phyloP scores from a whole-genome alignment of 2,888 invertebrate genomes.

The Trichogramma dendrolimi region DNA sequence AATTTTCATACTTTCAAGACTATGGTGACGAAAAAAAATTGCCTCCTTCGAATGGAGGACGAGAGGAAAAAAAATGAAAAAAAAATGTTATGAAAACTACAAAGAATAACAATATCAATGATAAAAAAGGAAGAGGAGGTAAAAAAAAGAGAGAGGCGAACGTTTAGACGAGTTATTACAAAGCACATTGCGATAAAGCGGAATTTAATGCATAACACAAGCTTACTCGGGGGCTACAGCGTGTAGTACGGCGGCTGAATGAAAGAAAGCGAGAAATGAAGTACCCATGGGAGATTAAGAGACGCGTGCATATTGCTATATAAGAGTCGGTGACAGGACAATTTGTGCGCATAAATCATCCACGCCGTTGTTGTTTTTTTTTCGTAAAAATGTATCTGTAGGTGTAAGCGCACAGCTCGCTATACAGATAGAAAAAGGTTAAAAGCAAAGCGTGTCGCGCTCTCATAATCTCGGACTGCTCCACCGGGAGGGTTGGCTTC shows the following conservation, averaged over 20 bases:
- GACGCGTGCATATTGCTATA: not conserved
- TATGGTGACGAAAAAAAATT: not conserved
- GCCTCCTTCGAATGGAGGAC: not conserved
- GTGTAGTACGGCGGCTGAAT: slow-evolving; percentile 5
- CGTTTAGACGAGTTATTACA: slow-evolving; percentile 31
- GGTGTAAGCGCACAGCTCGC: not conserved
- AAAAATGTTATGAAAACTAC: not conserved
- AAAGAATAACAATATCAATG: not conserved
- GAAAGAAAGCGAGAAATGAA: slow-evolving; percentile 1
- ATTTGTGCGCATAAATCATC: slow-evolving; percentile 51
- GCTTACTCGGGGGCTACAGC: not conserved
- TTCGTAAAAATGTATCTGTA: too few relatives aligned
- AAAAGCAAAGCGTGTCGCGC: not conserved
- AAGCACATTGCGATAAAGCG: slow-evolving; percentile 36
- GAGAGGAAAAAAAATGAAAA: not conserved
- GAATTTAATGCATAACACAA: slow-evolving; percentile 41
- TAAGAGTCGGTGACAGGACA: slow-evolving; percentile 44
- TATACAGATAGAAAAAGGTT: not conserved
- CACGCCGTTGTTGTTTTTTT: slow-evolving; percentile 33
- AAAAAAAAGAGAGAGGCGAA: slow-evolving; percentile 4
- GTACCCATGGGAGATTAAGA: slow-evolving; percentile 16
- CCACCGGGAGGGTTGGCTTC: not conserved
- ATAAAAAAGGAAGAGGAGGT: not conserved
- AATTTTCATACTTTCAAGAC: slow-evolving; percentile 6
- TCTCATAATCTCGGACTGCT: slow-evolving; percentile 15